Percentiles rank a stretch among this genome's conserved stretches.
Evolutionary conservation across 2,113 vertebrate genomes (phyloP).

Genomic region (Jaculus jaculus): DNA sequence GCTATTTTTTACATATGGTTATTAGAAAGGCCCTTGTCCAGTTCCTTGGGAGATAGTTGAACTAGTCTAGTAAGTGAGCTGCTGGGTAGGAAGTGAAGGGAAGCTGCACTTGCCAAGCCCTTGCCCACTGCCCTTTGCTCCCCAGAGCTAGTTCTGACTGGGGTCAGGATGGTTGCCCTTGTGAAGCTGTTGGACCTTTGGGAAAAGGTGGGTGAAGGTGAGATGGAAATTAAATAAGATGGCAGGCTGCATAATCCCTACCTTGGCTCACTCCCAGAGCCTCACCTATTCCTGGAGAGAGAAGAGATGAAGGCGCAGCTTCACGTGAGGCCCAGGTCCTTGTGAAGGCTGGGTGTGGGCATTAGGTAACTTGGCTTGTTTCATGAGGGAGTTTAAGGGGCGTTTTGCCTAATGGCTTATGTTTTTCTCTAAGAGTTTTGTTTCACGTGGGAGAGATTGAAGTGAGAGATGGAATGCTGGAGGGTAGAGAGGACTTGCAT

Average conservation of each 20-base stretch:
- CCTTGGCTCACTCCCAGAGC: neutral
- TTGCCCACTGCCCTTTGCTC: neutral
- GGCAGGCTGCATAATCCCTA: too few relatives aligned
- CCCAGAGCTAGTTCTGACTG: too few relatives aligned
- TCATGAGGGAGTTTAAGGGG: neutral
- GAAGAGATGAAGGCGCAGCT: neutral
- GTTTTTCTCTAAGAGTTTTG: neutral
- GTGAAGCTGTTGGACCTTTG: neutral
- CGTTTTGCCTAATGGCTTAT: neutral
- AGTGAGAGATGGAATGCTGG: neutral
- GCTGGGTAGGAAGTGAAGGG: neutral
- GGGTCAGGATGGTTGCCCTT: neutral
- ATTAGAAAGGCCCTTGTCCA: neutral
- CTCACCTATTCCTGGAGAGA: neutral
- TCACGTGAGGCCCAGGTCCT: too few relatives aligned
- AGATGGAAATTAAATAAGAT: neutral
- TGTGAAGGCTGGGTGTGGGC: neutral
- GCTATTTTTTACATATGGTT: neutral
- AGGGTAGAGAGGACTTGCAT: neutral
- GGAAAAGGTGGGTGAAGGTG: neutral
- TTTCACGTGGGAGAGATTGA: neutral
- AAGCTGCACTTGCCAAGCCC: rapidly evolving
- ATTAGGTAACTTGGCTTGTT: neutral
- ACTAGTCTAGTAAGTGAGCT: neutral
- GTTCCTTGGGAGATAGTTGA: neutral